These are phyloP conservation scores for Bombus difficillimus DNA, from an alignment of 1,140 invertebrate genomes.

Conservation along the genomic window DNA sequence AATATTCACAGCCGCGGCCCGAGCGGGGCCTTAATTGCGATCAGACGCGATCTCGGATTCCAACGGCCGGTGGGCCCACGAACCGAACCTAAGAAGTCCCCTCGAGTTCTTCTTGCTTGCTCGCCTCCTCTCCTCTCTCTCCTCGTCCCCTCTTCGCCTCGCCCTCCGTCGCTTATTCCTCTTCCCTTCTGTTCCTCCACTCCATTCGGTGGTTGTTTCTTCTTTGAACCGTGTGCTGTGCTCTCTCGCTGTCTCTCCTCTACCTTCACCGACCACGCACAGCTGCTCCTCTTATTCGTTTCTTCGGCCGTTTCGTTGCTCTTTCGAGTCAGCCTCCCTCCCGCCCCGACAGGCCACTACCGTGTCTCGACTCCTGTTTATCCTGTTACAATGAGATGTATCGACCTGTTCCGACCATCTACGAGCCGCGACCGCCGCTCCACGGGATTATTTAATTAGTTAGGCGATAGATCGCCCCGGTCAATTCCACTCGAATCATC, in stretches of 20 bases:
- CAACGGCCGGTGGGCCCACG: constrained; percentile 73
- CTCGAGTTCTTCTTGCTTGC: constrained; percentile 34
- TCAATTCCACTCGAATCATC: neutral
- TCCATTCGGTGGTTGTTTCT: constrained; percentile 21
- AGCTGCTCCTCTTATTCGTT: constrained; percentile 51
- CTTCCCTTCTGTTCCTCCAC: constrained; percentile 6
- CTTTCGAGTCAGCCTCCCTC: neutral
- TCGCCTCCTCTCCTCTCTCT: constrained; percentile 30
- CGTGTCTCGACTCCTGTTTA: constrained; percentile 81
- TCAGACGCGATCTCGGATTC: constrained; percentile 80
- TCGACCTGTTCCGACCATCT: constrained; percentile 77
- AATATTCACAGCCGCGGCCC: constrained; percentile 76
- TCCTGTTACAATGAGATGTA: constrained; percentile 82
- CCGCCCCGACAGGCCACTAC: constrained; percentile 42
- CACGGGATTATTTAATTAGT: constrained; percentile 82
- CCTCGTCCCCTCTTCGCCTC: constrained; percentile 17
- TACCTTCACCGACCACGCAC: constrained; percentile 51
- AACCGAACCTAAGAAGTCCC: constrained; percentile 66
- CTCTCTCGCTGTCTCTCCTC: neutral
- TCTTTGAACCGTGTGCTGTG: constrained; percentile 4
- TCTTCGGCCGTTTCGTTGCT: neutral
- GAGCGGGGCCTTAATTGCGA: constrained; percentile 80
- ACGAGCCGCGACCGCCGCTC: constrained; percentile 70
- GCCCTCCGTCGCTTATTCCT: neutral
- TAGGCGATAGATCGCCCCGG: constrained; percentile 64